phyloP scores from a whole-genome alignment of 2,888 invertebrate genomes.

The Lithodes maja region DNA sequence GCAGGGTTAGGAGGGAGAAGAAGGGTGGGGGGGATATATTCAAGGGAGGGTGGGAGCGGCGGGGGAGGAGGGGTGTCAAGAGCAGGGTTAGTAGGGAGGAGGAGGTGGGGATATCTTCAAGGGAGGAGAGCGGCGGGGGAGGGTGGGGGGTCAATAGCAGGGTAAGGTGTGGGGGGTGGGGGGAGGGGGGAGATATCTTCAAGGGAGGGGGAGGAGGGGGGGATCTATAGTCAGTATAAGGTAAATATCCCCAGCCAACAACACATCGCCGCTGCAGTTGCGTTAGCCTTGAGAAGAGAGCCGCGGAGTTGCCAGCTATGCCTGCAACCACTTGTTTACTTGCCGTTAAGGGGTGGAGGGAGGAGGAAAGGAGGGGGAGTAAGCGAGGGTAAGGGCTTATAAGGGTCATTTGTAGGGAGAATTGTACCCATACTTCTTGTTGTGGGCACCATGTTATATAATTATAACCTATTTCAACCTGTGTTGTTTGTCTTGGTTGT shows the following conservation, averaged over 20 bases:
- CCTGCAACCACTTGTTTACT: constrained; percentile 35
- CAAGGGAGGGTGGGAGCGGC: background rate
- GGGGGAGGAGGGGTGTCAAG: constrained; percentile 4
- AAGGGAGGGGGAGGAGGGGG: background rate
- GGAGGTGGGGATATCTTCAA: background rate
- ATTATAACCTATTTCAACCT: too few species aligned
- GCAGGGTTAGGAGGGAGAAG: background rate
- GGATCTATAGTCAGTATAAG: constrained; percentile 40
- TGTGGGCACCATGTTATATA: too few species aligned
- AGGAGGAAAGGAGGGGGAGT: background rate
- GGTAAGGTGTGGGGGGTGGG: background rate
- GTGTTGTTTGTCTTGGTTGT: too few species aligned
- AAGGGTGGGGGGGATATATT: background rate
- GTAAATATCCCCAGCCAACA: constrained; percentile 49
- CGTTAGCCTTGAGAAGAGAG: constrained; percentile 49
- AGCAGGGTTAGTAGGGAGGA: background rate
- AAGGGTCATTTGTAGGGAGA: too few species aligned
- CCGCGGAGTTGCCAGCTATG: constrained; percentile 44
- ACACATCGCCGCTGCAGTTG: constrained; percentile 40
- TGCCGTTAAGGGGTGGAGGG: constrained; percentile 8
- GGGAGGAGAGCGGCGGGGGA: background rate
- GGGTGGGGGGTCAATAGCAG: background rate
- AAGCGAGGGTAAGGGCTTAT: too few species aligned
- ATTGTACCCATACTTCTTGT: too few species aligned
- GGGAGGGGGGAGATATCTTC: background rate